A percentile compares a stretch with the other conserved stretches of the same genome.
Evolutionary conservation across 2,797 vertebrate genomes (phyloP).

Genomic region (Valencia hispanica): DNA sequence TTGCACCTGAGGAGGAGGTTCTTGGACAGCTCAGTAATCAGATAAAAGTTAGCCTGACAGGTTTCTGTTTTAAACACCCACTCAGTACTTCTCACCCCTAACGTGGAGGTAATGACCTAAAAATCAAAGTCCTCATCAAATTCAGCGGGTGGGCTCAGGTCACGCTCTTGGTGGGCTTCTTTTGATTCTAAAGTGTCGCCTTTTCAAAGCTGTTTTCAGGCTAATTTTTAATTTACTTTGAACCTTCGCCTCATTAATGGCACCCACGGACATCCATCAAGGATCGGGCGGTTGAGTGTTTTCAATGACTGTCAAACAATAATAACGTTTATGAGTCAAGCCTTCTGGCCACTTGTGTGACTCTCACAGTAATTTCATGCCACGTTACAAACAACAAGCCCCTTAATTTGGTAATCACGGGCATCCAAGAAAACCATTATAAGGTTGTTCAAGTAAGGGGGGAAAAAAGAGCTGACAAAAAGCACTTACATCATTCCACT

Average conservation of each 20-base stretch:
- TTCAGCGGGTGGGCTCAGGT: constrained; percentile 55
- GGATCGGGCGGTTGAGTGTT: constrained; percentile 17
- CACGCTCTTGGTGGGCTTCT: constrained; percentile 67
- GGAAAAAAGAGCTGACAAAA: constrained; percentile 64
- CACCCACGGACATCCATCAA: constrained; percentile 39
- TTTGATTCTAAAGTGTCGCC: constrained; percentile 67
- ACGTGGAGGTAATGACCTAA: constrained; percentile 64
- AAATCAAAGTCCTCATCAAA: constrained; percentile 75
- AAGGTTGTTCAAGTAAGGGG: constrained; percentile 52
- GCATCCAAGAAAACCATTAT: constrained; percentile 67
- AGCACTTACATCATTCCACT: constrained; percentile 71
- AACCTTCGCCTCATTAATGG: constrained; percentile 50
- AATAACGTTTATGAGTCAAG: constrained; percentile 41
- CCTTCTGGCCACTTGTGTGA: constrained; percentile 37
- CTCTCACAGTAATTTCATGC: constrained; percentile 56
- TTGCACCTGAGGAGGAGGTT: constrained; percentile 54
- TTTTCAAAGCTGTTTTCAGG: constrained; percentile 62
- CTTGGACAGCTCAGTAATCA: constrained; percentile 58
- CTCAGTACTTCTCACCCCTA: constrained; percentile 76
- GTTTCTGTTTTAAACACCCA: constrained; percentile 74
- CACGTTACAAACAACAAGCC: constrained; percentile 65
- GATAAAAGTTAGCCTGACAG: constrained; percentile 71
- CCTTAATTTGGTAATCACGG: constrained; percentile 66
- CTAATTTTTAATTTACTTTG: constrained; percentile 54
- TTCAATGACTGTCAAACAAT: constrained; percentile 39